These are phyloP conservation scores for Rutilus rutilus DNA, from an alignment of 2,113 vertebrate genomes.

Conservation along the genomic window DNA sequence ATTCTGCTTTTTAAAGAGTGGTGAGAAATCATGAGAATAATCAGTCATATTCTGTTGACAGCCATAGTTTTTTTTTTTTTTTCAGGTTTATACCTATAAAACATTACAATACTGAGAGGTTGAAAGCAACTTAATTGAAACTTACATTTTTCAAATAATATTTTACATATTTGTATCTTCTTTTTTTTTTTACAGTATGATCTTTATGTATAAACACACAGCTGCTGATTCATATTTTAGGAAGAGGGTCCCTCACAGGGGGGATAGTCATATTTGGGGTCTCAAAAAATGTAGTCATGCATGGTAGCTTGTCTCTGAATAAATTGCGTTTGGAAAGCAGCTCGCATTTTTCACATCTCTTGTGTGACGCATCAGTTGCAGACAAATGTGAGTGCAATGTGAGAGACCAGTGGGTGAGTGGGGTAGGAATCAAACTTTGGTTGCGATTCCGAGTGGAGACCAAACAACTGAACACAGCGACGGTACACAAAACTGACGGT, in stretches of 20 bases:
- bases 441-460: not conserved
- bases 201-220: not conserved
- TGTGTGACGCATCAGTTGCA: not conserved
- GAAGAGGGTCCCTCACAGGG: no score
- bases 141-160: not conserved
- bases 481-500: no score
- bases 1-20: not conserved
- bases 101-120: not conserved
- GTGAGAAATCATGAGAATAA: not conserved
- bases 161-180: not conserved
- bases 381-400: not conserved
- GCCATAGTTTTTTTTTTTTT: not conserved
- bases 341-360: not conserved
- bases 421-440: not conserved
- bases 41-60: no score
- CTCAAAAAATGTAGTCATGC: not conserved
- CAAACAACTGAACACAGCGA: not conserved
- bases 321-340: not conserved
- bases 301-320: not conserved
- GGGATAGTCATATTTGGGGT: not conserved
- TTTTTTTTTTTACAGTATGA: not conserved
- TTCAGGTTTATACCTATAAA: not conserved
- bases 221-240: not conserved
- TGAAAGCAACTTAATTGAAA: not conserved
- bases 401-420: not conserved